A percentile compares a stretch with the other conserved stretches of the same genome.
phyloP scores from a whole-genome alignment of 2,113 vertebrate genomes.

The Lichenostomus cassidix region DNA sequence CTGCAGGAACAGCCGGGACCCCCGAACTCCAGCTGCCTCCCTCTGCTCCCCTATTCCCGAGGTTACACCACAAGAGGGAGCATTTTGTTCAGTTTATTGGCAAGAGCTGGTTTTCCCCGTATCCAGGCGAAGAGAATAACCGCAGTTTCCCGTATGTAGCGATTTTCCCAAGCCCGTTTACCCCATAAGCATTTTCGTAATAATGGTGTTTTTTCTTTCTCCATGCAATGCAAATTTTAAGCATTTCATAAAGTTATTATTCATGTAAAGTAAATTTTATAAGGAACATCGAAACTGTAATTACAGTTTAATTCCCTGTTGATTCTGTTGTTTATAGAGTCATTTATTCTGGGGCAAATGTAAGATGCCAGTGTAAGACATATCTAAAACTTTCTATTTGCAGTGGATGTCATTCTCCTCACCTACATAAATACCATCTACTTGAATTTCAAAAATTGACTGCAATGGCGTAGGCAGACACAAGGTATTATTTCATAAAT shows the following conservation, averaged over 20 bases:
- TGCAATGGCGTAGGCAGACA: not conserved
- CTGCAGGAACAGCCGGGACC: fast-evolving
- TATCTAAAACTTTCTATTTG: not conserved
- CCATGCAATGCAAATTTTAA: not conserved
- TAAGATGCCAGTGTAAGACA: not conserved
- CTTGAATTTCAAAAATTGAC: not conserved
- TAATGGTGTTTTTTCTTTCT: not conserved
- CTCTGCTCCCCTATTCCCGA: not conserved
- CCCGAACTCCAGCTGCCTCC: not conserved
- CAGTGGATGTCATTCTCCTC: not conserved
- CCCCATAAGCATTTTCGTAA: not conserved
- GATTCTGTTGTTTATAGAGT: not conserved
- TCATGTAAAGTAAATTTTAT: not conserved
- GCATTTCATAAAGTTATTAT: not conserved
- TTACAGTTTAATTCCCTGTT: not conserved
- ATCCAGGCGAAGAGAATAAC: fast-evolving
- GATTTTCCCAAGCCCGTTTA: not conserved
- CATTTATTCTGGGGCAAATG: not conserved
- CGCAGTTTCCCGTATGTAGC: not conserved
- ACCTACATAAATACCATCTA: not conserved
- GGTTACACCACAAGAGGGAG: slow-evolving; percentile 29
- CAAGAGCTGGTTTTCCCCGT: fast-evolving
- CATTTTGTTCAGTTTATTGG: not conserved
- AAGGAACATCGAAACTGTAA: not conserved
- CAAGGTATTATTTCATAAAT: not conserved